Evolutionary conservation across 2,797 vertebrate species (phyloP).

Genomic region (Artibeus jamaicensis): DNA sequence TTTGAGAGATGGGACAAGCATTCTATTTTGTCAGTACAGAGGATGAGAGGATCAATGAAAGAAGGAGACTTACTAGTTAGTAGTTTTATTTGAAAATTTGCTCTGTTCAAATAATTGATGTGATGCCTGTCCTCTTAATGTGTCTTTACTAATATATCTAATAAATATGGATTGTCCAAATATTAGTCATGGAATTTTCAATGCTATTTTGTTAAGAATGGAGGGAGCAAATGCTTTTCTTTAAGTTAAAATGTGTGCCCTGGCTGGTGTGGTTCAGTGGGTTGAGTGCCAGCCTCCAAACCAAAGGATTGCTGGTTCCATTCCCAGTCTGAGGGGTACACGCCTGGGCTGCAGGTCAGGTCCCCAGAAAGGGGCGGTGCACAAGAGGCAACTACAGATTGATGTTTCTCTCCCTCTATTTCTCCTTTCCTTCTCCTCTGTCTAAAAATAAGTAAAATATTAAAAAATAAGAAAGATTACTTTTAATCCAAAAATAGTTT

Average conservation of each 20-base stretch:
- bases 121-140: background rate
- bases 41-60: background rate
- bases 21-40: background rate
- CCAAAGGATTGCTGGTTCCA: too few relatives aligned
- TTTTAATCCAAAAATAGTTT: background rate
- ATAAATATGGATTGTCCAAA: background rate
- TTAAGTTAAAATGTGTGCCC: background rate
- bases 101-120: background rate
- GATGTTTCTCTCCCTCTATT: too few relatives aligned
- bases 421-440: too few relatives aligned
- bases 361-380: too few relatives aligned
- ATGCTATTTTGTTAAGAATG: background rate
- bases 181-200: background rate
- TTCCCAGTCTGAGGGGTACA: too few relatives aligned
- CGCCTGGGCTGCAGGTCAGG: too few relatives aligned
- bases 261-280: too few relatives aligned
- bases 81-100: background rate
- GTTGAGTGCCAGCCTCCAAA: too few relatives aligned
- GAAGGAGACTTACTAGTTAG: background rate
- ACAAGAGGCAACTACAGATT: too few relatives aligned
- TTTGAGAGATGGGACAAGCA: background rate
- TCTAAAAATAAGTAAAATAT: too few relatives aligned
- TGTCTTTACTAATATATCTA: background rate
- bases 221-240: background rate
- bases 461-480: background rate